phyloP scores from a whole-genome alignment of 2,113 vertebrate genomes.

The Oncorhynchus kisutch region DNA sequence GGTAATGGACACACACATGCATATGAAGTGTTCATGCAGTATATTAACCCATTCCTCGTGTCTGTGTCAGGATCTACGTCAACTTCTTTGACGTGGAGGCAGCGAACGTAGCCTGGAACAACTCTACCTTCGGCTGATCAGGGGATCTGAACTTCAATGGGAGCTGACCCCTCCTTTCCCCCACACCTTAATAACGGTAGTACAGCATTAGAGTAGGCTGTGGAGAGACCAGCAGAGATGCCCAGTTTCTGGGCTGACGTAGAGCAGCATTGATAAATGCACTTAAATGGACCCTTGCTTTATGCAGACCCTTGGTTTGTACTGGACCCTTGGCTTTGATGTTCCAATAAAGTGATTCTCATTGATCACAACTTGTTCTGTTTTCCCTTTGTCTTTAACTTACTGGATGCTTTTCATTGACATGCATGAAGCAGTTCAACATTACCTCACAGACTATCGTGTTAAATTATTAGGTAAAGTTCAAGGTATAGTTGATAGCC shows the following conservation, averaged over 20 bases:
- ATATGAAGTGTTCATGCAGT: too few relatives aligned
- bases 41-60: not conserved
- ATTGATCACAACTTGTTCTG: not conserved
- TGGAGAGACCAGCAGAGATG: slow-evolving; percentile 10
- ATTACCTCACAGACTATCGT: not conserved
- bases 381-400: not conserved
- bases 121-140: slow-evolving; percentile 71
- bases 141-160: not conserved
- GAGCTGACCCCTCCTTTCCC: not conserved
- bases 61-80: slow-evolving; percentile 71
- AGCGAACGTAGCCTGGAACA: slow-evolving; percentile 74
- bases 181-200: not conserved
- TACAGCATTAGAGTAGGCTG: slow-evolving; percentile 31
- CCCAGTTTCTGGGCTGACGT: not conserved
- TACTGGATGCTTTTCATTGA: not conserved
- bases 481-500: too few relatives aligned
- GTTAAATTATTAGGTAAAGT: not conserved
- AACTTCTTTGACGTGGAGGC: slow-evolving; percentile 73
- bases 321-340: slow-evolving; percentile 18
- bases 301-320: slow-evolving; percentile 14
- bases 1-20: slow-evolving; percentile 63
- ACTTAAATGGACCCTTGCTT: slow-evolving; percentile 26
- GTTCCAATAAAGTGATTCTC: slow-evolving; percentile 53
- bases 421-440: not conserved
- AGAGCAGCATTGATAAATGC: slow-evolving; percentile 17